Evolutionary conservation across 2,113 vertebrate species (phyloP).

Genomic region (Sisor rabdophorus): DNA sequence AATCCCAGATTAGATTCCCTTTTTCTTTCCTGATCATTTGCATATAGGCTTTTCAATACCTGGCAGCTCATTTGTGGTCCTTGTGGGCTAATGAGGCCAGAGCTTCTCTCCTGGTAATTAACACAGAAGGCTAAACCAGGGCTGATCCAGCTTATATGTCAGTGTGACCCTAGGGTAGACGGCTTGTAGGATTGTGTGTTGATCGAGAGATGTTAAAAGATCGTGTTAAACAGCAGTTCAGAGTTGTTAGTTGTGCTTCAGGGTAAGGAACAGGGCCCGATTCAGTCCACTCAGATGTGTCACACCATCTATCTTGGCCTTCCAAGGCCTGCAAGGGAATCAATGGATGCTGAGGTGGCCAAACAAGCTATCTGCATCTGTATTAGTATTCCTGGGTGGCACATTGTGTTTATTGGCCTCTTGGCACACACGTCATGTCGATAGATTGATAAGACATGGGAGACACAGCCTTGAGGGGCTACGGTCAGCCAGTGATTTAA

Average conservation of each 20-base stretch:
- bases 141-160: constrained; percentile 54
- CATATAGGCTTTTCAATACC: constrained; percentile 54
- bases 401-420: constrained; percentile 50
- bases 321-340: constrained; percentile 65
- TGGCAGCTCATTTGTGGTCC: constrained; percentile 64
- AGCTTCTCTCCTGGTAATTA: constrained; percentile 58
- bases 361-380: constrained; percentile 69
- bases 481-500: constrained; percentile 32
- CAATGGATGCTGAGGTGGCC: constrained; percentile 73
- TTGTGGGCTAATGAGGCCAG: constrained; percentile 54
- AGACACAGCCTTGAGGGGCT: constrained; percentile 20
- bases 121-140: constrained; percentile 52
- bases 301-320: constrained; percentile 65
- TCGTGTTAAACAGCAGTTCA: neutral
- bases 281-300: constrained; percentile 62
- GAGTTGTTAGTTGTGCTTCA: constrained; percentile 38
- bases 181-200: constrained; percentile 12
- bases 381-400: constrained; percentile 68
- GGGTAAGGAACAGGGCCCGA: constrained; percentile 54
- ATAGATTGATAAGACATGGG: constrained; percentile 70
- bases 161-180: constrained; percentile 41
- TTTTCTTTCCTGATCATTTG: constrained; percentile 62
- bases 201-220: constrained; percentile 15
- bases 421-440: constrained; percentile 58
- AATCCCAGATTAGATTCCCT: constrained; percentile 69